phyloP scores from a whole-genome alignment of 2,888 invertebrate species.

The Polydrusus tereticollis region DNA sequence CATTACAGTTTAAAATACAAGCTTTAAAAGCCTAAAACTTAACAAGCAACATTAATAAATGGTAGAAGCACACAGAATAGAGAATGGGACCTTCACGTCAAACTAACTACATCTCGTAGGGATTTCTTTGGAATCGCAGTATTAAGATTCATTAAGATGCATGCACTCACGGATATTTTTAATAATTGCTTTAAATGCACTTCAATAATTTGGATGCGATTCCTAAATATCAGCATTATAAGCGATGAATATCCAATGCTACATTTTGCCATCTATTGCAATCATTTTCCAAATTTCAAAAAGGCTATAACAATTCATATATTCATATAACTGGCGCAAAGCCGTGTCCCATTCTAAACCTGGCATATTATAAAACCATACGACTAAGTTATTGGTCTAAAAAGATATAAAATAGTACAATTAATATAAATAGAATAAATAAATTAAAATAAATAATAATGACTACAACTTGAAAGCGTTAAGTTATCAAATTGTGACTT shows the following conservation, averaged over 20 bases:
- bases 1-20: not conserved
- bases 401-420: not conserved
- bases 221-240: too few relatives aligned
- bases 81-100: not conserved
- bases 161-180: too few relatives aligned
- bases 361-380: not conserved
- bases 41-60: not conserved
- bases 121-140: too few relatives aligned
- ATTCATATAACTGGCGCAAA: not conserved
- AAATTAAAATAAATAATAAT: slow-evolving; percentile 15
- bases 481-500: not conserved
- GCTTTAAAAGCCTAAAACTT: not conserved
- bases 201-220: too few relatives aligned
- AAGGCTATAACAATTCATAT: too few relatives aligned
- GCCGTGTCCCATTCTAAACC: not conserved
- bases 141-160: too few relatives aligned
- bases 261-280: too few relatives aligned
- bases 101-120: too few relatives aligned
- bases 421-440: slow-evolving; percentile 12
- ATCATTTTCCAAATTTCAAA: too few relatives aligned
- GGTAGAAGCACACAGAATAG: not conserved
- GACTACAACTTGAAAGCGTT: slow-evolving; percentile 6
- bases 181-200: too few relatives aligned
- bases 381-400: not conserved
- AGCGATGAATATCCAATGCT: too few relatives aligned